phyloP scores from a whole-genome alignment of 2,888 invertebrate species.

The Euplexia lucipara region DNA sequence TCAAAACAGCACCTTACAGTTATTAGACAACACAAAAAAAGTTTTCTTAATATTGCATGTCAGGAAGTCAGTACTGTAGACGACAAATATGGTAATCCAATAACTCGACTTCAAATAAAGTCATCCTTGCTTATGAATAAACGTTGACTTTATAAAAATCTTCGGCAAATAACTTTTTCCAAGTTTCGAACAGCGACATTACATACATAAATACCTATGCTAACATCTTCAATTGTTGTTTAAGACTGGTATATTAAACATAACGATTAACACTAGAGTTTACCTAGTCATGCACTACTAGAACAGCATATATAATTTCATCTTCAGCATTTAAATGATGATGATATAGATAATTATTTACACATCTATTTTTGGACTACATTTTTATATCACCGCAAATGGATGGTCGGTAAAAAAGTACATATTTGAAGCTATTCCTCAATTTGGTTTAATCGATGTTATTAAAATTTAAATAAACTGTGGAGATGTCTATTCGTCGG shows the following conservation, averaged over 20 bases:
- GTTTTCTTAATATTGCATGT: conserved; percentile 5
- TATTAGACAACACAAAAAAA: background rate
- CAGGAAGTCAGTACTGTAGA: conserved; percentile 23
- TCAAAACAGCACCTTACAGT: conserved; percentile 1
- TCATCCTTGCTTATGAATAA: conserved; percentile 21
- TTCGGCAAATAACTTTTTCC: conserved; percentile 4
- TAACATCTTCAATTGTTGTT: conserved; percentile 18
- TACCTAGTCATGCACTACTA: conserved; percentile 1
- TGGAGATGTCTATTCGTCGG: conserved; percentile 16
- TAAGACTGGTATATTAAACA: conserved; percentile 7
- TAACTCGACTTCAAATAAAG: conserved; percentile 36
- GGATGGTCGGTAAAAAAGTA: conserved; percentile 1
- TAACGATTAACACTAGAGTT: background rate
- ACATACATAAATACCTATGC: background rate
- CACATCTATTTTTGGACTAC: background rate
- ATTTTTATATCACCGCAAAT: conserved; percentile 10
- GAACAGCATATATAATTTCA: conserved; percentile 11
- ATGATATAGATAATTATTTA: conserved; percentile 26
- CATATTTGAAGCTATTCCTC: conserved; percentile 14
- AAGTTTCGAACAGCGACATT: conserved; percentile 6
- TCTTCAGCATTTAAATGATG: conserved; percentile 12
- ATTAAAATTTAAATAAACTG: conserved; percentile 29
- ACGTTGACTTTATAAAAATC: conserved; percentile 16
- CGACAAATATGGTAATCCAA: conserved; percentile 29
- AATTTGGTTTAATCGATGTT: conserved; percentile 31